Evolutionary conservation across 2,888 invertebrate species (phyloP).

Genomic region (Crepidodera aurea): DNA sequence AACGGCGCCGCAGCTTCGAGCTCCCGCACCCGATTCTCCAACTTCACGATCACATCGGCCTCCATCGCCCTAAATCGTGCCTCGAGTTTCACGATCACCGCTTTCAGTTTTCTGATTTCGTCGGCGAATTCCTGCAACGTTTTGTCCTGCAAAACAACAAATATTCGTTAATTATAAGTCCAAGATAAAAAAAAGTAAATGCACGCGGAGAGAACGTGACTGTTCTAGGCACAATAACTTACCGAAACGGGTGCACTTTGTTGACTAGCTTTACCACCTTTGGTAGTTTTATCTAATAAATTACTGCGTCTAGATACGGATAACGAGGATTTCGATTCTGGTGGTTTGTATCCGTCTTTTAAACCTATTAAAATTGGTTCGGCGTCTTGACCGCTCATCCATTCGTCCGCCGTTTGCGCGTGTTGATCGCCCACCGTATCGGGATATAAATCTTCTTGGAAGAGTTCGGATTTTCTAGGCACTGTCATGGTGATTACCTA

Average conservation of each 20-base stretch:
- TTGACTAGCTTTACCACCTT: conserved; percentile 55
- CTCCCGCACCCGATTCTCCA: conserved; percentile 45
- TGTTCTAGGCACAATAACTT: conserved; percentile 49
- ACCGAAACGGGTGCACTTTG: conserved; percentile 54
- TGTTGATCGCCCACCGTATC: conserved; percentile 93
- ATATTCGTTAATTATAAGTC: no score
- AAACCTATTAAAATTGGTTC: conserved; percentile 92
- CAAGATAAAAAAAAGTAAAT: no score
- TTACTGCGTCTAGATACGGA: conserved; percentile 80
- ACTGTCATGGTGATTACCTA: conserved; percentile 96
- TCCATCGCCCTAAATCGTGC: conserved; percentile 83
- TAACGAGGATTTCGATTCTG: conserved; percentile 74
- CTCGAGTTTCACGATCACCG: conserved; percentile 94
- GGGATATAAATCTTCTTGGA: conserved; percentile 97
- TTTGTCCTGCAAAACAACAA: conserved; percentile 69
- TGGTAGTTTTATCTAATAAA: conserved; percentile 76
- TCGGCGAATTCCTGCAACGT: conserved; percentile 85
- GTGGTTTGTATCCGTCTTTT: conserved; percentile 78
- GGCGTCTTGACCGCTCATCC: conserved; percentile 87
- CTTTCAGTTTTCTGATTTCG: conserved; percentile 90
- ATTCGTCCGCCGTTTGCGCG: conserved; percentile 89
- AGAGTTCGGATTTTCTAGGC: conserved; percentile 95
- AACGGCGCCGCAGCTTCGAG: conserved; percentile 48
- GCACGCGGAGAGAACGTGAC: no score
- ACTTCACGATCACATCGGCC: conserved; percentile 63